phyloP scores from a whole-genome alignment of 1,140 invertebrate genomes.

The Brachionus calyciflorus region DNA sequence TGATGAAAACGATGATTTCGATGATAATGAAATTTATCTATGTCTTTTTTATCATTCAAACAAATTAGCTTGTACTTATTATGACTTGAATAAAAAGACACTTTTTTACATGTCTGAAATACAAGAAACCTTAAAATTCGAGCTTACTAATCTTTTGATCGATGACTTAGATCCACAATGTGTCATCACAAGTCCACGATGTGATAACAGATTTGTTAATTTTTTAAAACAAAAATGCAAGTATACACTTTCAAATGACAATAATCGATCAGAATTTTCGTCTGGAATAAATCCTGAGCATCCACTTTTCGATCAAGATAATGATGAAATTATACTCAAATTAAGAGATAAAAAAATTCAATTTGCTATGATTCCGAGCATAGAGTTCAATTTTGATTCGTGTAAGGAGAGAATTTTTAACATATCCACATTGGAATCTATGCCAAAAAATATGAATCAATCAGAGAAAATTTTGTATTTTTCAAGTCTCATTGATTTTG shows the following conservation, averaged over 20 bases:
- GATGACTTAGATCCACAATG: conserved; percentile 12
- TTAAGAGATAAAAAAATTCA: neutral
- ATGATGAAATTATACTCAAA: neutral
- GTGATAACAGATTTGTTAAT: conserved; percentile 13
- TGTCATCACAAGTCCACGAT: conserved; percentile 2
- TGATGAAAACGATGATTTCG: neutral
- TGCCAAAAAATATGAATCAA: neutral
- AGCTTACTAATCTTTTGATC: conserved; percentile 4
- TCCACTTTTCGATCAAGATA: no score
- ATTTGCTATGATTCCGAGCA: neutral
- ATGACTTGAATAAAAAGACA: conserved; percentile 24
- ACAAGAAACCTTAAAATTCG: conserved; percentile 12
- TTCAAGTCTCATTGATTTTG: conserved; percentile 18
- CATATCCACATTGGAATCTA: neutral
- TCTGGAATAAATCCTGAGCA: no score
- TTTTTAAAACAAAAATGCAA: conserved; percentile 33
- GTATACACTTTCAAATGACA: neutral
- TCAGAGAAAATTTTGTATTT: conserved; percentile 32
- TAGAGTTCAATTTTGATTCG: neutral
- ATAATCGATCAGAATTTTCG: no score
- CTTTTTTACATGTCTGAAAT: conserved; percentile 16
- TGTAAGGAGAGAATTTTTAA: conserved; percentile 35
- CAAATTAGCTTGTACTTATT: conserved; percentile 18
- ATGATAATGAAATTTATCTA: conserved; percentile 39
- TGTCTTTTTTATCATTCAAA: neutral